These are phyloP conservation scores for Buceros bicornis DNA, from an alignment of 2,797 vertebrate genomes.

Conservation along the genomic window DNA sequence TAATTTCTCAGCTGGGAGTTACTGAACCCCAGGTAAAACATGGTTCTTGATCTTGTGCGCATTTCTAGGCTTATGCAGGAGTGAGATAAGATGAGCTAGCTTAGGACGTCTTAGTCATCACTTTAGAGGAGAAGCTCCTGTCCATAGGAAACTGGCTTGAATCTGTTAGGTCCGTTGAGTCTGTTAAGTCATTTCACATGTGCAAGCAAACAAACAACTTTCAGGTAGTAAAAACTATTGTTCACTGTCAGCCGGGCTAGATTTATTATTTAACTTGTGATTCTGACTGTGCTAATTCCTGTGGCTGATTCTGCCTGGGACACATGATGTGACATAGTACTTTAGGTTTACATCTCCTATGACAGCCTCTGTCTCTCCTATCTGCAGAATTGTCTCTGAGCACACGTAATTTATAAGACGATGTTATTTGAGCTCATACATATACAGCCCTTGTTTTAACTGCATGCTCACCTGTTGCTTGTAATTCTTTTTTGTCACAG, in stretches of 20 bases:
- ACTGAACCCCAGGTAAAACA: background rate
- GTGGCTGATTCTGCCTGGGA: background rate
- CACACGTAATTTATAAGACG: background rate
- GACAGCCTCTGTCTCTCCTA: background rate
- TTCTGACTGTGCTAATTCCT: background rate
- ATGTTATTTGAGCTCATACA: background rate
- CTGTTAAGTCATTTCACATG: background rate
- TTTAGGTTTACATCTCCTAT: background rate
- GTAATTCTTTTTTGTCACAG: slow-evolving; percentile 43
- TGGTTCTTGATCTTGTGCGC: background rate
- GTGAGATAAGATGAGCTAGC: background rate
- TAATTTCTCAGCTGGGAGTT: background rate
- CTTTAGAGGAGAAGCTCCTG: background rate
- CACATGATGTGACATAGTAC: background rate
- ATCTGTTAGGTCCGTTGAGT: background rate
- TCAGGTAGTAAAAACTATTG: background rate
- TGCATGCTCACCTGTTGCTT: background rate
- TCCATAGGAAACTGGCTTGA: background rate
- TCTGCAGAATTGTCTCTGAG: background rate
- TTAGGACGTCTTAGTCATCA: background rate
- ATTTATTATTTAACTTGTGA: background rate
- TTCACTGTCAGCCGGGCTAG: background rate
- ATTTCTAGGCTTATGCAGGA: background rate
- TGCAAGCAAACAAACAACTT: background rate
- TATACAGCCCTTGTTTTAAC: background rate